These are phyloP conservation scores for Camelus dromedarius DNA, from an alignment of 2,113 vertebrate species.

Conservation along the genomic window DNA sequence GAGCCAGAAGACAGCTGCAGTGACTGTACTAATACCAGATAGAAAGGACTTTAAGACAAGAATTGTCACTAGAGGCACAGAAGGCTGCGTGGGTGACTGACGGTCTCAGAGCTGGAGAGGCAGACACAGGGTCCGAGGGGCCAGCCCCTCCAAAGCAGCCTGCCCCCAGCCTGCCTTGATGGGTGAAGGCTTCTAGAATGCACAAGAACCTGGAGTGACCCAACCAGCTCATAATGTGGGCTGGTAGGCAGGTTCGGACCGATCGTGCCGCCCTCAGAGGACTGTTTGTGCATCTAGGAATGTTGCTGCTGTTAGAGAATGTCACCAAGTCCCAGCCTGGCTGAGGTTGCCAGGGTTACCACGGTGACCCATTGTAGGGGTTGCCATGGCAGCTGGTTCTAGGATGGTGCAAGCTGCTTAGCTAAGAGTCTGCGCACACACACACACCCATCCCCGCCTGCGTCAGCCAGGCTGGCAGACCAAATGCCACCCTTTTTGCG, in stretches of 20 bases:
- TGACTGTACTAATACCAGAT: background rate
- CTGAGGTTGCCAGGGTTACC: background rate
- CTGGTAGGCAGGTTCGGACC: background rate
- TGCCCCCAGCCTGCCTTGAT: background rate
- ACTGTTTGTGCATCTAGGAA: background rate
- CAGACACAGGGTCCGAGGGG: background rate
- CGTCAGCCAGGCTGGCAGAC: background rate
- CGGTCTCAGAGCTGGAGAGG: background rate
- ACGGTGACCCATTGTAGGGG: background rate
- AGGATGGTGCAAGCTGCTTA: background rate
- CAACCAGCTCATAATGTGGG: background rate
- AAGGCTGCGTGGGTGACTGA: background rate
- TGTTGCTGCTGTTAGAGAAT: background rate
- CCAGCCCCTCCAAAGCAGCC: background rate
- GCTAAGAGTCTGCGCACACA: background rate
- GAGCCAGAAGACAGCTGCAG: background rate
- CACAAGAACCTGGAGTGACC: background rate
- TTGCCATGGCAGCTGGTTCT: constrained; percentile 31
- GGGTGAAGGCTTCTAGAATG: constrained; percentile 8
- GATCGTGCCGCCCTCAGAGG: background rate
- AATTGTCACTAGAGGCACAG: background rate
- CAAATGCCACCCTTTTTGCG: background rate
- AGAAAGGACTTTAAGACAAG: background rate
- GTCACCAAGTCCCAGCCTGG: background rate
- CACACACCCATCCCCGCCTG: background rate